Percentiles rank a stretch among this genome's conserved stretches.
phyloP scores from a whole-genome alignment of 2,113 vertebrate species.

The Cromileptes altivelis region DNA sequence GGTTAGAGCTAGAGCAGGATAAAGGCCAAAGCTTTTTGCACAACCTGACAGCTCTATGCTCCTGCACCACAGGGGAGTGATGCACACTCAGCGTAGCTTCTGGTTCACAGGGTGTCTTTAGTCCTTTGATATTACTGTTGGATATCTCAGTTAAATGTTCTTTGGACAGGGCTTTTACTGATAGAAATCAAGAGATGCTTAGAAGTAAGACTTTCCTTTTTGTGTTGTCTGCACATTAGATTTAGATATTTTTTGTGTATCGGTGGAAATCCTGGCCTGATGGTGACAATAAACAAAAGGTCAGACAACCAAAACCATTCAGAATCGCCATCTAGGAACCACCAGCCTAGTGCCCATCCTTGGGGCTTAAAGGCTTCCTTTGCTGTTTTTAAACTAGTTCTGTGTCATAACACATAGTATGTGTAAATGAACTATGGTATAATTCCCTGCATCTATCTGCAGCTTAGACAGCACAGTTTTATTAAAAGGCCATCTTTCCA shows the following conservation, averaged over 20 bases:
- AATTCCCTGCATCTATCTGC: too few relatives aligned
- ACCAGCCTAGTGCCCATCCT: too few relatives aligned
- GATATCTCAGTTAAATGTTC: slow-evolving; percentile 2
- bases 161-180: background rate
- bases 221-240: background rate
- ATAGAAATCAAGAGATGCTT: background rate
- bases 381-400: too few relatives aligned
- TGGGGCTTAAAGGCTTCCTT: too few relatives aligned
- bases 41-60: slow-evolving; percentile 58
- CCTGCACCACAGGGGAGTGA: slow-evolving; percentile 28
- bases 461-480: too few relatives aligned
- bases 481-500: too few relatives aligned
- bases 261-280: background rate
- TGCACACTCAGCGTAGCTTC: slow-evolving; percentile 48
- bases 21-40: slow-evolving; percentile 62
- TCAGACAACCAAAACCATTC: background rate
- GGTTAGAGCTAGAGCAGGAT: slow-evolving; percentile 52
- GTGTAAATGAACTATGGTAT: too few relatives aligned
- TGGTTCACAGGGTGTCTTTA: background rate
- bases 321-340: background rate
- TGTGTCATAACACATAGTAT: too few relatives aligned
- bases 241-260: background rate
- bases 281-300: background rate
- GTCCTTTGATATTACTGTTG: background rate
- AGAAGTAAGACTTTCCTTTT: background rate